These are phyloP conservation scores for Protula sp. DNA, from an alignment of 2,888 invertebrate genomes.

Conservation along the genomic window DNA sequence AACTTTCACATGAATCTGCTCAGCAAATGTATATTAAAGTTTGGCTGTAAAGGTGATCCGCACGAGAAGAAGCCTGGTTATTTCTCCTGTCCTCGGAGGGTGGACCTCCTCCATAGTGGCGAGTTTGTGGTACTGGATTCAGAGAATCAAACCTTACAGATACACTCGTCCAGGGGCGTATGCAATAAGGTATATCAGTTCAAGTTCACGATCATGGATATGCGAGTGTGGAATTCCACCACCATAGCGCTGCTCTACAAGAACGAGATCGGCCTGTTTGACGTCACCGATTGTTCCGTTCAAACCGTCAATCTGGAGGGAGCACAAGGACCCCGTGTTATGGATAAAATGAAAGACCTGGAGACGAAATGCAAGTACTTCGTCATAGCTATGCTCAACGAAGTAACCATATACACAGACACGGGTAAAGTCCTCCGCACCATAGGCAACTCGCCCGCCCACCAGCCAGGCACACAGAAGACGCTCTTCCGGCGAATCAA, in stretches of 20 bases:
- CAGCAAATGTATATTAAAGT: not conserved
- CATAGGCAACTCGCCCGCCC: not conserved
- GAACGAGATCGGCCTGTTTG: not conserved
- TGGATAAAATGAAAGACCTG: not conserved
- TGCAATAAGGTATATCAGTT: slow-evolving; percentile 5
- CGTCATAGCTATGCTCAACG: not conserved
- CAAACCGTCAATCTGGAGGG: not conserved
- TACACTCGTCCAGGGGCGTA: not conserved
- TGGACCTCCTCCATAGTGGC: not conserved
- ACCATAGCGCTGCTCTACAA: not conserved
- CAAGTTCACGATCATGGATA: not conserved
- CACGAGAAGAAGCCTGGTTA: not conserved
- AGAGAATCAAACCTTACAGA: slow-evolving; percentile 1
- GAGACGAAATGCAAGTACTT: not conserved
- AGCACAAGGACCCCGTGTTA: not conserved
- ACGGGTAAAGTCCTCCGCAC: not conserved
- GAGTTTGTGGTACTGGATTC: not conserved
- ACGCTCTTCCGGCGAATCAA: not conserved
- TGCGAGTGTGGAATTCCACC: not conserved
- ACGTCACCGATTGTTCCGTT: not conserved
- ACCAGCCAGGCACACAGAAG: not conserved
- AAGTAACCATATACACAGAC: not conserved
- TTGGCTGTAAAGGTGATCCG: not conserved
- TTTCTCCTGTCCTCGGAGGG: not conserved
- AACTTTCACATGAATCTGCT: not conserved